Percentiles rank a stretch among this genome's conserved stretches.
phyloP scores from a whole-genome alignment of 1,140 invertebrate genomes.

The Eulimnadia texana region DNA sequence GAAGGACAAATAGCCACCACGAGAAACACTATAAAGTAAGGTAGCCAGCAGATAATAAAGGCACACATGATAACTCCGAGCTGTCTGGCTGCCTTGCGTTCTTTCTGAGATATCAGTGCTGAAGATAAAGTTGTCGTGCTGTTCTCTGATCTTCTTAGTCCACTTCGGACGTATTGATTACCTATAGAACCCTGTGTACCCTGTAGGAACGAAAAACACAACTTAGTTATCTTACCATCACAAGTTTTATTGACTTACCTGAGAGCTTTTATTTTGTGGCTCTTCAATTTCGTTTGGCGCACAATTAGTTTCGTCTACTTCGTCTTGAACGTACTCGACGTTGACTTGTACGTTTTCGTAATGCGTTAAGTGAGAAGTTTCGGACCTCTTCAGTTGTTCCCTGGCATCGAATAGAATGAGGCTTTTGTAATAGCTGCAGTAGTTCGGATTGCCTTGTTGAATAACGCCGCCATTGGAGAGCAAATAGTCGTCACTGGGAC shows the following conservation, averaged over 20 bases:
- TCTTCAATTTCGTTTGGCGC: neutral
- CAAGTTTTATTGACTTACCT: too few relatives aligned
- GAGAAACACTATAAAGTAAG: constrained; percentile 46
- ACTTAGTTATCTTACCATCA: too few relatives aligned
- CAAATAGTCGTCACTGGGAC: neutral
- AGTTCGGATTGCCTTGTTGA: neutral
- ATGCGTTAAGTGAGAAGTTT: constrained; percentile 9
- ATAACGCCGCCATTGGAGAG: neutral
- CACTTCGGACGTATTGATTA: neutral
- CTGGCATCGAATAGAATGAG: constrained; percentile 6
- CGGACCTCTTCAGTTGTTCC: neutral
- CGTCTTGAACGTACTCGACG: constrained; percentile 22
- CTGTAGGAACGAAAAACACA: too few relatives aligned
- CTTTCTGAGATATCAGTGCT: constrained; percentile 30
- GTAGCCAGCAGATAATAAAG: constrained; percentile 46
- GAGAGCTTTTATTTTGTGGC: neutral
- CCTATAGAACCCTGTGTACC: neutral
- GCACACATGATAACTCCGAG: constrained; percentile 49
- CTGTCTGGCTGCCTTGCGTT: constrained; percentile 46
- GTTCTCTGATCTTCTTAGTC: neutral
- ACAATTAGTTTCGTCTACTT: neutral
- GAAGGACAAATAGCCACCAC: constrained; percentile 43
- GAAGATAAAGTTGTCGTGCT: neutral
- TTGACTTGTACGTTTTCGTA: constrained; percentile 24
- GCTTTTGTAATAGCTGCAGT: constrained; percentile 1